These are phyloP conservation scores for Babyrousa celebensis DNA, from an alignment of 2,797 vertebrate genomes.

Conservation along the genomic window DNA sequence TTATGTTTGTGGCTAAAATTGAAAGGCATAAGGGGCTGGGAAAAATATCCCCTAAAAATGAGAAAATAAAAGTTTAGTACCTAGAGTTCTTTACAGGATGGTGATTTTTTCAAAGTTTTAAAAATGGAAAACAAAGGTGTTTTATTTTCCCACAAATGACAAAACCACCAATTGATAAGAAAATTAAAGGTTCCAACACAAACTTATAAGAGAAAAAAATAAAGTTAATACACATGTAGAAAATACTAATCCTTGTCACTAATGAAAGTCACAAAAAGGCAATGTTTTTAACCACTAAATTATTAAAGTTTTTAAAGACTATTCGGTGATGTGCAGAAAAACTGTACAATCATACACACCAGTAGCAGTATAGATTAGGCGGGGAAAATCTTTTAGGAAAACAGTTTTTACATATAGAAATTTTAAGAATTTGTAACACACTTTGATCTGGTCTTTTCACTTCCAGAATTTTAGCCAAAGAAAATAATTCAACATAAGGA, in stretches of 20 bases:
- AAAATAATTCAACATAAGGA: slow-evolving; percentile 50
- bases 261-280: slow-evolving; percentile 59
- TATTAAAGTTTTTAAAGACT: slow-evolving; percentile 8
- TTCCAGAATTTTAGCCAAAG: slow-evolving; percentile 39
- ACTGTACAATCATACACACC: neutral
- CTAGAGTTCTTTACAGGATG: slow-evolving; percentile 22
- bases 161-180: slow-evolving; percentile 46
- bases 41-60: slow-evolving; percentile 38
- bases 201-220: slow-evolving; percentile 60
- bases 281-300: slow-evolving; percentile 44
- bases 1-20: slow-evolving; percentile 44
- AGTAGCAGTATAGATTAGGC: slow-evolving; percentile 8
- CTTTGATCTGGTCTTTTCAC: slow-evolving; percentile 11
- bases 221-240: neutral
- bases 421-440: slow-evolving; percentile 13
- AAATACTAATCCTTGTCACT: slow-evolving; percentile 61
- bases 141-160: slow-evolving; percentile 25
- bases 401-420: neutral
- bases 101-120: slow-evolving; percentile 44
- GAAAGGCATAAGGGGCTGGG: neutral
- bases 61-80: slow-evolving; percentile 50
- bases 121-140: slow-evolving; percentile 56
- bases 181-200: slow-evolving; percentile 62
- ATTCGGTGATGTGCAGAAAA: slow-evolving; percentile 39
- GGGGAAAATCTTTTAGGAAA: neutral